Evolutionary conservation across 1,140 invertebrate genomes (phyloP).

Genomic region (Camponotus pennsylvanicus): DNA sequence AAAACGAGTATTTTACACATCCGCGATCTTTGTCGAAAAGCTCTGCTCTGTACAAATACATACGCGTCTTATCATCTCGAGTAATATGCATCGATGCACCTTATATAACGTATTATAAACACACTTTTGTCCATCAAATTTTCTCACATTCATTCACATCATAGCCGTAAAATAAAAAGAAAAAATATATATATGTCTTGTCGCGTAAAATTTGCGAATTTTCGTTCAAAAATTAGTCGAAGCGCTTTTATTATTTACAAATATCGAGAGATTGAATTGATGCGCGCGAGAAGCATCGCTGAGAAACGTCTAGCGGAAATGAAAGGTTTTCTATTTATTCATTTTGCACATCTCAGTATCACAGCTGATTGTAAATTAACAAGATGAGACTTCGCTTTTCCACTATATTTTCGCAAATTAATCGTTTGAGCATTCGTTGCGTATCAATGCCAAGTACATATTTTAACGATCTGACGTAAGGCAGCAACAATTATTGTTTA

Average conservation of each 20-base stretch:
- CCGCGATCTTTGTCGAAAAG: constrained; percentile 1
- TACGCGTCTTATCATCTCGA: neutral
- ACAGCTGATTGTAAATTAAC: constrained; percentile 30
- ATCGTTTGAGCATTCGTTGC: constrained; percentile 10
- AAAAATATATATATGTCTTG: too few species aligned
- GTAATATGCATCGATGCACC: constrained; percentile 6
- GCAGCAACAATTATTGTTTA: neutral
- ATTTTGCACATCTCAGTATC: constrained; percentile 56
- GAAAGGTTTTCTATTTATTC: neutral
- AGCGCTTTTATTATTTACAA: neutral
- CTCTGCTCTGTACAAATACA: neutral
- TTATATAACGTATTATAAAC: constrained; percentile 28
- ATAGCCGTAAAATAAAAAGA: neutral
- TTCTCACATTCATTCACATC: neutral
- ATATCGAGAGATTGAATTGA: neutral
- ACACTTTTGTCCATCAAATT: constrained; percentile 5
- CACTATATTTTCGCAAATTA: constrained; percentile 17
- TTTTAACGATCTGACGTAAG: neutral
- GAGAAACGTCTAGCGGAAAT: constrained; percentile 1
- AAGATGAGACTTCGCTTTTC: neutral
- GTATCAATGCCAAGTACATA: neutral
- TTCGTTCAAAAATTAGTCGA: neutral
- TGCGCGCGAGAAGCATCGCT: neutral
- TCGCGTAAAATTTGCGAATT: neutral
- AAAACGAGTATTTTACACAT: constrained; percentile 24